Conservation (phyloP, 2,888 invertebrate species). For the Leucophenga montana region DNA sequence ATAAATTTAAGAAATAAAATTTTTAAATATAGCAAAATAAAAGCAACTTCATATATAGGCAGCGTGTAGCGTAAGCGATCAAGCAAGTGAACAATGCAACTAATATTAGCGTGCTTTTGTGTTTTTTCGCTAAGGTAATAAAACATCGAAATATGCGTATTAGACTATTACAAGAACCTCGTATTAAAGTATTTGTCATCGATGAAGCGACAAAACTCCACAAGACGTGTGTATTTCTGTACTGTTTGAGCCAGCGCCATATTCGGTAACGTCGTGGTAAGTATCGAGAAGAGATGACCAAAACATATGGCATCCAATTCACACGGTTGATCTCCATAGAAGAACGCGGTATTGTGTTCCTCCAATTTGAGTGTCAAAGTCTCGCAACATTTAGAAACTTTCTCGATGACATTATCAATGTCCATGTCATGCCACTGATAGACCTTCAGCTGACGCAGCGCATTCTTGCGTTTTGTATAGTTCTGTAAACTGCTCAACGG, state of each 20-base stretch:
- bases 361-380: slow-evolving; percentile 89
- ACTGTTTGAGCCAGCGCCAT: slow-evolving; percentile 87
- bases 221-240: slow-evolving; percentile 82
- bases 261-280: slow-evolving; percentile 91
- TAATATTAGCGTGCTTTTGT: too few relatives aligned
- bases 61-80: too few relatives aligned
- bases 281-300: slow-evolving; percentile 95
- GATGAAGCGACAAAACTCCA: slow-evolving; percentile 87
- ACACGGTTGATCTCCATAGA: slow-evolving; percentile 90
- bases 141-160: too few relatives aligned
- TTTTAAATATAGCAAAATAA: too few relatives aligned
- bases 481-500: slow-evolving; percentile 90
- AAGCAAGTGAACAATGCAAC: too few relatives aligned
- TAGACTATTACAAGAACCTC: slow-evolving; percentile 34
- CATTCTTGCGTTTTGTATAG: slow-evolving; percentile 81
- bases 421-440: slow-evolving; percentile 88
- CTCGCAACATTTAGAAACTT: slow-evolving; percentile 86
- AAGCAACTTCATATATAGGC: too few relatives aligned
- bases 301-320: slow-evolving; percentile 97
- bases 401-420: slow-evolving; percentile 83
- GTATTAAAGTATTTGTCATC: slow-evolving; percentile 84
- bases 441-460: slow-evolving; percentile 82
- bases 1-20: too few relatives aligned
- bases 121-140: too few relatives aligned
- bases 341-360: slow-evolving; percentile 79